phyloP scores from a whole-genome alignment of 2,888 invertebrate genomes.

The Crossocerus cetratus region DNA sequence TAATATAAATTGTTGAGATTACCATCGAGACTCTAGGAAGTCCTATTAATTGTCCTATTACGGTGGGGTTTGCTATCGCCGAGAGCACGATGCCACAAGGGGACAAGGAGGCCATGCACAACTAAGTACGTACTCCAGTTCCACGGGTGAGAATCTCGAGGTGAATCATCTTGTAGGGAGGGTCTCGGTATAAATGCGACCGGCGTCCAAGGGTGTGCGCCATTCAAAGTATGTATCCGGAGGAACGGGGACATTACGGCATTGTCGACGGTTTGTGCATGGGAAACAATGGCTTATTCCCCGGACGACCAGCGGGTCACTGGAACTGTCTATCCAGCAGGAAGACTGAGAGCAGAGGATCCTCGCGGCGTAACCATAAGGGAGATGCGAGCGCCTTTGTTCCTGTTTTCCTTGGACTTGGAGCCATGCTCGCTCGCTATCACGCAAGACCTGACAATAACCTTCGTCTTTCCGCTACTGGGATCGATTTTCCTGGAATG shows the following conservation, averaged over 20 bases:
- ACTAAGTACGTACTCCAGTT: too few relatives aligned
- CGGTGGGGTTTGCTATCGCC: too few relatives aligned
- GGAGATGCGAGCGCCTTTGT: constrained; percentile 23
- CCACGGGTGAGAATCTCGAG: background rate
- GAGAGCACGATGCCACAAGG: too few relatives aligned
- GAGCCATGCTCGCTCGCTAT: background rate
- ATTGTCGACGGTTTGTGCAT: constrained; percentile 60
- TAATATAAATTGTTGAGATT: too few relatives aligned
- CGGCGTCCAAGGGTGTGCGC: constrained; percentile 19
- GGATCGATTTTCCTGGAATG: background rate
- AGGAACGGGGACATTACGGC: constrained; percentile 58
- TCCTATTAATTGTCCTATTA: too few relatives aligned
- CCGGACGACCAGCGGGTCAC: constrained; percentile 49
- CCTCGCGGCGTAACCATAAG: constrained; percentile 27
- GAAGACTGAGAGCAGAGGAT: constrained; percentile 27
- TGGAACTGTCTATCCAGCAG: constrained; percentile 40
- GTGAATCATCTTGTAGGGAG: background rate
- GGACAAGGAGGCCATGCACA: too few relatives aligned
- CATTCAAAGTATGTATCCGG: constrained; percentile 51
- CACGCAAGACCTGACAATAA: background rate
- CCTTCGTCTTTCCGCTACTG: background rate
- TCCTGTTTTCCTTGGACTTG: constrained; percentile 27
- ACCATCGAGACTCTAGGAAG: too few relatives aligned
- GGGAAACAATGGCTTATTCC: constrained; percentile 63
- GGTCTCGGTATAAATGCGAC: background rate